Evolutionary conservation across 2,113 vertebrate genomes (phyloP).

Genomic region (Mesembrinibis cayennensis): DNA sequence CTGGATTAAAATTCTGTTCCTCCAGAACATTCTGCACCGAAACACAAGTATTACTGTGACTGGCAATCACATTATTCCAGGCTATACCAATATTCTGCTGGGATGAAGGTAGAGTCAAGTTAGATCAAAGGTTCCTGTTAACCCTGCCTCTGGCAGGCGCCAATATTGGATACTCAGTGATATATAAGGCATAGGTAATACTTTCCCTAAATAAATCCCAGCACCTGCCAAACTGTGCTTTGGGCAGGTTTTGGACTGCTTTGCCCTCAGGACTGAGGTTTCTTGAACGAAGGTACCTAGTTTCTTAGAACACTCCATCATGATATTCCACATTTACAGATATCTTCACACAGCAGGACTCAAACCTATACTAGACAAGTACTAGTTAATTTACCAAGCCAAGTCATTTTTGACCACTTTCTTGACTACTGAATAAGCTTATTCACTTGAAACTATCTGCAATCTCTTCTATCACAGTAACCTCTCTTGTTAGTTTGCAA

Average conservation of each 20-base stretch:
- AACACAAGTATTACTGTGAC: too few relatives aligned
- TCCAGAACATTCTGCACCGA: not conserved
- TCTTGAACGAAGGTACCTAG: not conserved
- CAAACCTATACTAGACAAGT: not conserved
- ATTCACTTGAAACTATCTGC: not conserved
- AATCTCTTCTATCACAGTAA: not conserved
- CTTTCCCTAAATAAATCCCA: not conserved
- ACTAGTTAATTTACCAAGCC: not conserved
- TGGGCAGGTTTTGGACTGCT: not conserved
- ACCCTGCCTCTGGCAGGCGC: not conserved
- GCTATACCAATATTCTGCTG: not conserved
- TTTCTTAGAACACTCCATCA: not conserved
- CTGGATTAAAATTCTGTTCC: not conserved
- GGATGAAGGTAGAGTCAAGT: not conserved
- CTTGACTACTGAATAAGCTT: not conserved
- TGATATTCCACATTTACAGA: not conserved
- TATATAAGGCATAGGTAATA: accelerated
- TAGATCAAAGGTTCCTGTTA: not conserved
- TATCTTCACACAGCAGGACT: not conserved
- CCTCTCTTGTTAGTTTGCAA: not conserved
- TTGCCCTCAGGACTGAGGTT: not conserved
- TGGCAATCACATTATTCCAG: not conserved
- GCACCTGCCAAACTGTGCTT: not conserved
- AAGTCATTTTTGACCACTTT: not conserved
- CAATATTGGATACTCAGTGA: not conserved